These are phyloP conservation scores for Conistra vaccinii DNA, from an alignment of 2,888 invertebrate species.

Conservation along the genomic window DNA sequence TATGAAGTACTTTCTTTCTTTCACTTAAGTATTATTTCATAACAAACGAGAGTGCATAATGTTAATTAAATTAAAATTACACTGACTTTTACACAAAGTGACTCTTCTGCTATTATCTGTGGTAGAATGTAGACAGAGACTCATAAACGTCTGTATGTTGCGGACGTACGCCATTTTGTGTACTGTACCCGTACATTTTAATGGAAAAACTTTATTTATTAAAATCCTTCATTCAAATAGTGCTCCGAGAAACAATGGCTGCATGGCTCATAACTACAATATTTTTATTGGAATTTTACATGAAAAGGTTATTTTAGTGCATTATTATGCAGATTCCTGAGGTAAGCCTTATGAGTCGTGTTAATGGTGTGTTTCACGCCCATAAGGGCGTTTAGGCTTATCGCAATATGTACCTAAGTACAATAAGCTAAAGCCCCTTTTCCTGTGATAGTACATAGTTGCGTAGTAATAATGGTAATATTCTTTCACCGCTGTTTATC, in stretches of 20 bases:
- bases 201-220: constrained; percentile 68
- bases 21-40: too few relatives aligned
- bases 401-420: constrained; percentile 6
- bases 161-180: constrained; percentile 45
- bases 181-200: constrained; percentile 47
- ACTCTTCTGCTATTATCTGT: constrained; percentile 15
- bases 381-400: constrained; percentile 8
- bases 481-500: neutral
- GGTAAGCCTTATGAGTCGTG: constrained; percentile 1
- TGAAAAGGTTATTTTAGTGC: constrained; percentile 9
- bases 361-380: constrained; percentile 3
- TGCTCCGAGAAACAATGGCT: constrained; percentile 40
- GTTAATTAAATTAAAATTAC: constrained; percentile 1
- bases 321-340: constrained; percentile 3
- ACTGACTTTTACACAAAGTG: neutral
- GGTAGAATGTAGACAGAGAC: constrained; percentile 12
- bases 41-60: neutral
- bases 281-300: constrained; percentile 31
- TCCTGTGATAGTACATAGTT: neutral
- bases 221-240: constrained; percentile 58
- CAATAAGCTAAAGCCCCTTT: neutral
- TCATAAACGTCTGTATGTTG: constrained; percentile 44
- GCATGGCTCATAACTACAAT: constrained; percentile 4
- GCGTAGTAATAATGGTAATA: neutral
- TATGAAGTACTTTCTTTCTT: too few relatives aligned